phyloP scores from a whole-genome alignment of 2,797 vertebrate genomes.

The Arctocebus calabarensis region DNA sequence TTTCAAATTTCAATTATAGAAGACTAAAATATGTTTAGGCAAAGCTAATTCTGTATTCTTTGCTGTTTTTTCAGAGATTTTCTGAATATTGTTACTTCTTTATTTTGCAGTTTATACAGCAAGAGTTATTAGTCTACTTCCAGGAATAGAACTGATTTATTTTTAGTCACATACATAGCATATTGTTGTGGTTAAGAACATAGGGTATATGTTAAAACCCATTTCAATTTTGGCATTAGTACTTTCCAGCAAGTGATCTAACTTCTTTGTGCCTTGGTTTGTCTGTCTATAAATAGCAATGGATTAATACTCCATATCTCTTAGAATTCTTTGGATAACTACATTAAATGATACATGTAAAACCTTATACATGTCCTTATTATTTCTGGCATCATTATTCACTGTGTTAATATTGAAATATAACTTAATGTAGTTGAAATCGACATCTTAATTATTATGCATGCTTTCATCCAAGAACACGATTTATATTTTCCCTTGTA shows the following conservation, averaged over 20 bases:
- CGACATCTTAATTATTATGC: neutral
- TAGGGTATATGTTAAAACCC: neutral
- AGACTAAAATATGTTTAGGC: neutral
- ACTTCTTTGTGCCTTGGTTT: neutral
- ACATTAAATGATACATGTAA: neutral
- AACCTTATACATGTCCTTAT: neutral
- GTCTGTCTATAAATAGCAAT: neutral
- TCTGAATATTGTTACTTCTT: neutral
- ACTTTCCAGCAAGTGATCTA: neutral
- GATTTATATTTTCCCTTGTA: neutral
- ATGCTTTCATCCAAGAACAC: neutral
- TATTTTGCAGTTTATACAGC: neutral
- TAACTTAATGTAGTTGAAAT: neutral
- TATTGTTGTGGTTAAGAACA: neutral
- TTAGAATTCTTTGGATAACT: neutral
- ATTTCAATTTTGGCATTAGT: neutral
- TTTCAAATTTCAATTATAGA: constrained; percentile 34
- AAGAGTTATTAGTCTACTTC: neutral
- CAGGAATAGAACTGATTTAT: neutral
- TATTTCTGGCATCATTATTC: neutral
- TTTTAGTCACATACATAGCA: neutral
- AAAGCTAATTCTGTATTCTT: neutral
- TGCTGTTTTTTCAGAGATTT: neutral
- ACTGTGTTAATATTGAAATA: neutral
- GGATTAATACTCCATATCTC: neutral